phyloP scores from a whole-genome alignment of 1,140 invertebrate genomes.

The Dysdera silvatica region DNA sequence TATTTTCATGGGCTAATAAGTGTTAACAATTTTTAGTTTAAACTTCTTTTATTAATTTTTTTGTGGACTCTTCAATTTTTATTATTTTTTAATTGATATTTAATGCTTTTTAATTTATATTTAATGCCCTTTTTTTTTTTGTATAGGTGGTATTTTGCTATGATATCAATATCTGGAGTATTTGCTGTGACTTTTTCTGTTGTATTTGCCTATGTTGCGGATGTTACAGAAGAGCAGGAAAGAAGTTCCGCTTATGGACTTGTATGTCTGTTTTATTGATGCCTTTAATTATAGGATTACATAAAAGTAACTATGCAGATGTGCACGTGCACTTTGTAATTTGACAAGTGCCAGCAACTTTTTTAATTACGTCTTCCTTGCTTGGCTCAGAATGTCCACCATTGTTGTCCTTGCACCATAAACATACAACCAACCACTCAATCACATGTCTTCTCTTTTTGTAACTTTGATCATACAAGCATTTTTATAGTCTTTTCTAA shows the following conservation, averaged over 20 bases:
- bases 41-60: neutral
- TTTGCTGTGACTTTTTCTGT: conserved; percentile 99
- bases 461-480: neutral
- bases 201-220: conserved; percentile 98
- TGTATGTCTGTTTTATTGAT: too few relatives aligned
- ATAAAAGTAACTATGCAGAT: neutral
- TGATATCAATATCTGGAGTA: conserved; percentile 96
- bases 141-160: conserved; percentile 93
- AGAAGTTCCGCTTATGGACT: conserved; percentile 92
- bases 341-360: too few relatives aligned
- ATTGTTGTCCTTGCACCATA: too few relatives aligned
- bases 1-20: neutral
- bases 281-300: neutral
- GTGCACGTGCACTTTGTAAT: too few relatives aligned
- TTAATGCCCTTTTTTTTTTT: neutral
- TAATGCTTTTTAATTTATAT: neutral
- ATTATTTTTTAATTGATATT: neutral
- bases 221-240: conserved; percentile 96
- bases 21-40: neutral
- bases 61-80: neutral
- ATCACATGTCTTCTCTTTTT: conserved; percentile 1
- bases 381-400: too few relatives aligned
- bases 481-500: too few relatives aligned
- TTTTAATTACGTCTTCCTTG: too few relatives aligned
- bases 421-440: too few relatives aligned